Conservation (phyloP, 2,113 vertebrate species). For the Eidolon helvum region DNA sequence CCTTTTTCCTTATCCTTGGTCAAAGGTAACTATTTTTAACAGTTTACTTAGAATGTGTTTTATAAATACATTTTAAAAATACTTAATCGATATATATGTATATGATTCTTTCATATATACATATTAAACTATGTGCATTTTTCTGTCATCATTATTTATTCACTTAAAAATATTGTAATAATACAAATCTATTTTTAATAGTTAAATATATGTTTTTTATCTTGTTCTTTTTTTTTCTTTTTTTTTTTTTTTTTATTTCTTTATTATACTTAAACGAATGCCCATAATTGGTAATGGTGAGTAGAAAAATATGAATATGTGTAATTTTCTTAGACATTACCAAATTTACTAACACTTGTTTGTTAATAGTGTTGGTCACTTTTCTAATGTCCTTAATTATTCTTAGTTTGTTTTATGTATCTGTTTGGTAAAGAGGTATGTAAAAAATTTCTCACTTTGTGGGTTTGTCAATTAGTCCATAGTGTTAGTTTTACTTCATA, state of each 20-base stretch:
- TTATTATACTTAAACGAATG: neutral
- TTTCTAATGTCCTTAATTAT: neutral
- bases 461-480: neutral
- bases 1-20: neutral
- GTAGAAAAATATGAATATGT: neutral
- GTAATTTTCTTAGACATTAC: neutral
- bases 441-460: neutral
- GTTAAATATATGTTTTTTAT: neutral
- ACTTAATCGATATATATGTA: neutral
- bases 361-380: neutral
- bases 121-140: neutral
- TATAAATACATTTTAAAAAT: neutral
- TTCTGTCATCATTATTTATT: neutral
- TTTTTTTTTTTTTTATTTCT: neutral
- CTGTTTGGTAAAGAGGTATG: neutral
- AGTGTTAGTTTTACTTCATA: neutral
- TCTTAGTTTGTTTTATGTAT: neutral
- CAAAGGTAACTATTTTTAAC: neutral
- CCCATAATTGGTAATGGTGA: neutral
- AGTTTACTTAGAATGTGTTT: neutral
- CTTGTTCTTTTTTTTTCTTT: neutral
- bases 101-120: neutral
- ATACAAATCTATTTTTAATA: constrained; percentile 13
- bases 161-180: neutral
- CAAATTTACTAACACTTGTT: neutral